Evolutionary conservation across 2,797 vertebrate genomes (phyloP).

Genomic region (Enteromius afrohamiltoni): DNA sequence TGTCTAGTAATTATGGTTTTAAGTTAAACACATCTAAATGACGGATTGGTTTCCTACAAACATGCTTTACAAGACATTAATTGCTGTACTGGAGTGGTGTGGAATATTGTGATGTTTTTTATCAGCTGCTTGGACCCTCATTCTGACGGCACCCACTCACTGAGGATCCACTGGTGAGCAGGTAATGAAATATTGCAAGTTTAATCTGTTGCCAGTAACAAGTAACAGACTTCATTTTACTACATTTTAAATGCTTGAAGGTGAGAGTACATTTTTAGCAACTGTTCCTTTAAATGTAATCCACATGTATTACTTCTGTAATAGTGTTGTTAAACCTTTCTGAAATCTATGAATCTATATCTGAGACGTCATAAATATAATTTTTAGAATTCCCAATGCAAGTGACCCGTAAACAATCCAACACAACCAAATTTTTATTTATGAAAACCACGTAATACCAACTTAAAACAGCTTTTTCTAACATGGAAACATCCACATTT

Average conservation of each 20-base stretch:
- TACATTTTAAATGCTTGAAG: not conserved
- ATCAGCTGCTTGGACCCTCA: not conserved
- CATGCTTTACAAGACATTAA: not conserved
- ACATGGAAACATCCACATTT: conserved; percentile 11
- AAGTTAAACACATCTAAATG: not conserved
- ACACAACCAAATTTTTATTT: not conserved
- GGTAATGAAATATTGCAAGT: not conserved
- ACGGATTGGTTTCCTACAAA: not conserved
- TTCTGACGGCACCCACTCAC: not conserved
- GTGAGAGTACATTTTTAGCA: not conserved
- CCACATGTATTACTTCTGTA: not conserved
- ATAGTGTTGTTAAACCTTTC: not conserved
- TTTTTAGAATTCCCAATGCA: not conserved
- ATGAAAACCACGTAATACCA: conserved; percentile 1
- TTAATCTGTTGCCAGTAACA: not conserved
- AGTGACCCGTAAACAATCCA: not conserved
- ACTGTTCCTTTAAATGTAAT: not conserved
- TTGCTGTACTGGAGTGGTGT: not conserved
- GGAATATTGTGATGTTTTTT: not conserved
- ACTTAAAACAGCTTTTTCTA: not conserved
- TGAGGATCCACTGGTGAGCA: not conserved
- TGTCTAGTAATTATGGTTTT: not conserved
- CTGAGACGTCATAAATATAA: not conserved
- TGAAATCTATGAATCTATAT: not conserved
- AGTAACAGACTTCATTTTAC: not conserved